Conservation (phyloP, 1,140 invertebrate genomes). For the Potamilus streckersoni region DNA sequence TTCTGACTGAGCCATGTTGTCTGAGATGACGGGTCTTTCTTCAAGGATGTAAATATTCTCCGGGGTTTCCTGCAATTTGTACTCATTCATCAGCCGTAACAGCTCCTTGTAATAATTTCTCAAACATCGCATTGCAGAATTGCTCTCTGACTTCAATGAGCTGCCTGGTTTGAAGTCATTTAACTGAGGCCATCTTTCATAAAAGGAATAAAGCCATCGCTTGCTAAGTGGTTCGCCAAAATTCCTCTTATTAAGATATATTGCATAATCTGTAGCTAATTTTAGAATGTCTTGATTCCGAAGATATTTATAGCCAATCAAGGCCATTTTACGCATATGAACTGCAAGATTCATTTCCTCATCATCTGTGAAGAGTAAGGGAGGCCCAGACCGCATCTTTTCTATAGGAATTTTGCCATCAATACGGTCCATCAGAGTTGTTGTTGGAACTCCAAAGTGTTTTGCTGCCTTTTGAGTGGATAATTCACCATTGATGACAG, state of each 20-base stretch:
- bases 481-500: background rate
- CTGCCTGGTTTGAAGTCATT: background rate
- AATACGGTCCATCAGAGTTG: slow-evolving; percentile 3
- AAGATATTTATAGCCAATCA: background rate
- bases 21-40: slow-evolving; percentile 65
- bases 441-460: slow-evolving; percentile 8
- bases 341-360: background rate
- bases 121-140: slow-evolving; percentile 8
- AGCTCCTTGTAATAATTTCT: slow-evolving; percentile 15
- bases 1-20: background rate
- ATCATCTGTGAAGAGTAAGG: background rate
- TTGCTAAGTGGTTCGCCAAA: background rate
- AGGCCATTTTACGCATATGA: slow-evolving; percentile 3
- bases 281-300: background rate
- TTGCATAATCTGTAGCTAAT: slow-evolving; percentile 1
- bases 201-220: background rate
- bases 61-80: slow-evolving; percentile 42
- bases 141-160: background rate
- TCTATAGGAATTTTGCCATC: background rate
- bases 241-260: background rate
- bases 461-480: background rate
- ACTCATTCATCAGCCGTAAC: slow-evolving; percentile 3
- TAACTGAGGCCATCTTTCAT: background rate
- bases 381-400: background rate
- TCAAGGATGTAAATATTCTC: slow-evolving; percentile 66